Evolutionary conservation across 2,113 vertebrate genomes (phyloP).

Genomic region (Tautogolabrus adspersus): DNA sequence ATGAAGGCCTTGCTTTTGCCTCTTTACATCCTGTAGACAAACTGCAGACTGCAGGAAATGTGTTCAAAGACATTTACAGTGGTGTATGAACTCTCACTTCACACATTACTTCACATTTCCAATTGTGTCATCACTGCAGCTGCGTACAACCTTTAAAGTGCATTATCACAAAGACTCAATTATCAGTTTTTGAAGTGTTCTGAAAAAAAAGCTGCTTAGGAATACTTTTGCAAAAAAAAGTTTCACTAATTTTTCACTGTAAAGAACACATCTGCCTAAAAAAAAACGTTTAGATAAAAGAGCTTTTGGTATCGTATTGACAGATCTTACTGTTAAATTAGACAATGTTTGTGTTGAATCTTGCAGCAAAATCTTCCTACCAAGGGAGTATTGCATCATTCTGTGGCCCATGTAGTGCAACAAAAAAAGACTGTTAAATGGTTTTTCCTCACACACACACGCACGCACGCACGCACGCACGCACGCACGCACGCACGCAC

Average conservation of each 20-base stretch:
- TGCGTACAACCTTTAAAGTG: neutral
- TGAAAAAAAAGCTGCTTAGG: neutral
- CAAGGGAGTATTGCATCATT: slow-evolving; percentile 53
- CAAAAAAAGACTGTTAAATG: slow-evolving; percentile 23
- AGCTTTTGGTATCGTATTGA: neutral
- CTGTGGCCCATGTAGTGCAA: slow-evolving; percentile 26
- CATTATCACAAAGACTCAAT: neutral
- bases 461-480: too few species aligned
- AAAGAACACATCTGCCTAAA: slow-evolving; percentile 9
- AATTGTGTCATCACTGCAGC: neutral
- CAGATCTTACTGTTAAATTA: slow-evolving; percentile 2
- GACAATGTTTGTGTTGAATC: neutral
- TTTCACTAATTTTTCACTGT: slow-evolving; percentile 20
- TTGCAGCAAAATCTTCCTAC: slow-evolving; percentile 22
- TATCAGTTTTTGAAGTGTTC: neutral
- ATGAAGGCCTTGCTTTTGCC: neutral
- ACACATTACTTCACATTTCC: neutral
- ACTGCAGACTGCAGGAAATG: neutral
- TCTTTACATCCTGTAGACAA: neutral
- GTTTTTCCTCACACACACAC: slow-evolving; percentile 24
- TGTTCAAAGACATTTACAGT: neutral
- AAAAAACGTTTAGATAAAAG: neutral
- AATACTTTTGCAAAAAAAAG: neutral
- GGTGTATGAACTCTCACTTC: neutral
- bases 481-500: too few species aligned